phyloP scores from a whole-genome alignment of 2,113 vertebrate species.

The Nansenia antarctica region DNA sequence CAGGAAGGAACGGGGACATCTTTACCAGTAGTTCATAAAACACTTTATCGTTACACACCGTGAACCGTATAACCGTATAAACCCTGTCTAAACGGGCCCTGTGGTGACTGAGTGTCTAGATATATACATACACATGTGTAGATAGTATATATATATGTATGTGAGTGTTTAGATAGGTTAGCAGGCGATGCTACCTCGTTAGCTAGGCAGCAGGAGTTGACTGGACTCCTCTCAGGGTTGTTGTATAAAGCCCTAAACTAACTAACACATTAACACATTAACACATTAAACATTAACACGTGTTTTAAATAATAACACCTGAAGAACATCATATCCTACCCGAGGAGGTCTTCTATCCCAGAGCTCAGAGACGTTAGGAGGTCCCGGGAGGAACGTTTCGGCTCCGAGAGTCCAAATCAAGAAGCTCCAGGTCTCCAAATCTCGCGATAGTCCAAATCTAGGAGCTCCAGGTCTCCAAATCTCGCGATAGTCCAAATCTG shows the following conservation, averaged over 20 bases:
- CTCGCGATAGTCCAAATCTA: conserved; percentile 33
- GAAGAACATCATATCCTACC: too few species aligned
- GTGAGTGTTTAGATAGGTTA: conserved; percentile 27
- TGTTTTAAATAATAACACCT: too few species aligned
- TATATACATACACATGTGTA: neutral
- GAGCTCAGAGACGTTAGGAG: too few species aligned
- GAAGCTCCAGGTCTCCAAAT: too few species aligned
- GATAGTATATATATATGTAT: conserved; percentile 7
- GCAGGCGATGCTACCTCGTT: conserved; percentile 56
- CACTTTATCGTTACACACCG: neutral
- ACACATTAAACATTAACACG: too few species aligned
- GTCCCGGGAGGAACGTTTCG: too few species aligned
- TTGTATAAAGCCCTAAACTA: conserved; percentile 27
- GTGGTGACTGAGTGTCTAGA: neutral
- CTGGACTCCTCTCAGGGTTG: conserved; percentile 65
- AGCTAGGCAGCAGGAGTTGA: conserved; percentile 42
- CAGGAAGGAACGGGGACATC: conserved; percentile 58
- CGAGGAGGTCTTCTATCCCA: too few species aligned
- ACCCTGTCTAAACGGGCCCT: neutral
- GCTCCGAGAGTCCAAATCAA: conserved; percentile 38
- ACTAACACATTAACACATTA: too few species aligned
- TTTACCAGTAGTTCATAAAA: conserved; percentile 47
- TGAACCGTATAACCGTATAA: neutral
- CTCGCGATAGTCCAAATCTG: conserved; percentile 33
- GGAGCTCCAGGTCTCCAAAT: too few species aligned